Percentiles rank a stretch among this genome's conserved stretches.
Conservation (phyloP, 2,797 vertebrate genomes). For the Threskiornis aethiopicus region DNA sequence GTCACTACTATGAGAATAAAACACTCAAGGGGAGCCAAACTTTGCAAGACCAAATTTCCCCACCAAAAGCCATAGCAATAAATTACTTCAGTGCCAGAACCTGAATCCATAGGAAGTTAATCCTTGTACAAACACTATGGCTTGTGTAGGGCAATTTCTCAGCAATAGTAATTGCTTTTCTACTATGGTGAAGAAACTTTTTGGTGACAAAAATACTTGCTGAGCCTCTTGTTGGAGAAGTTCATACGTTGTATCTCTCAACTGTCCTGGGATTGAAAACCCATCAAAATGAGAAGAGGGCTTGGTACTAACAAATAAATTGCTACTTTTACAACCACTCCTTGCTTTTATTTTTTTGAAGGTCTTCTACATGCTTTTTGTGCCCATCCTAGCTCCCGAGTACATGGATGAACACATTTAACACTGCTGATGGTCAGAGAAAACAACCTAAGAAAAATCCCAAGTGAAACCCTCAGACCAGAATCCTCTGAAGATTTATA, state of each 20-base stretch:
- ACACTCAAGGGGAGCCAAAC: not conserved
- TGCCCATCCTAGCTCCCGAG: not conserved
- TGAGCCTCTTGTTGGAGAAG: not conserved
- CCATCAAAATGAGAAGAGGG: not conserved
- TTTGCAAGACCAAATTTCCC: not conserved
- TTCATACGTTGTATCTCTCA: not conserved
- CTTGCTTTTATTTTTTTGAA: not conserved
- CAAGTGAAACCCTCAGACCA: not conserved
- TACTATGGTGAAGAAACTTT: not conserved
- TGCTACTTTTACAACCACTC: not conserved
- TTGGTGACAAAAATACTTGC: not conserved
- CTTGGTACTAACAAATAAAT: not conserved
- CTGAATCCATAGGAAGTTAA: not conserved
- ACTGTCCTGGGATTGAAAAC: not conserved
- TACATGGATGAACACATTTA: not conserved
- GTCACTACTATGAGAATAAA: not conserved
- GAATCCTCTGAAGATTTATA: not conserved
- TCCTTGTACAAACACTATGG: not conserved
- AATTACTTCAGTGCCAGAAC: not conserved
- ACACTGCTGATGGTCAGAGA: not conserved
- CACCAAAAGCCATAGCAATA: not conserved
- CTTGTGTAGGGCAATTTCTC: not conserved
- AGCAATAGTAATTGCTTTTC: not conserved
- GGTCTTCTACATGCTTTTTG: not conserved
- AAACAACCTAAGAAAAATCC: not conserved